Evolutionary conservation across 2,113 vertebrate genomes (phyloP), one percentile per base, ranked within the genome.

Genomic region (Menidia beryllina): DNA sequence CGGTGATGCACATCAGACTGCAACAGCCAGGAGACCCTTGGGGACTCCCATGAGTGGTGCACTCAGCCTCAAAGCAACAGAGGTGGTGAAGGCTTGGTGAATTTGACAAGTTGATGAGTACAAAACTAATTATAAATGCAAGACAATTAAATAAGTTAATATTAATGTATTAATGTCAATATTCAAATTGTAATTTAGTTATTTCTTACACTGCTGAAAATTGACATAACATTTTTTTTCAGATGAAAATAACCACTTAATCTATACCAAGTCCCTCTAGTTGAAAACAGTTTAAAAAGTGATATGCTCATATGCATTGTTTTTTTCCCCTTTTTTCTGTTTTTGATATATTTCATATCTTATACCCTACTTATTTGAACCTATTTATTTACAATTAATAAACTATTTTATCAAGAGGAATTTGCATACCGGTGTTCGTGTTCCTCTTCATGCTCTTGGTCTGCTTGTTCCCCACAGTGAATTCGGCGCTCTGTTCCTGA

Each of bases 391-490:
- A n/a, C n/a, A n/a, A n/a, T n/a, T n/a, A n/a, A n/a, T n/a, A n/a
- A n/a, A n/a, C n/a, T n/a, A n/a, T n/a, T n/a, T n/a, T n/a, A n/a
- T n/a, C n/a, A n/a, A n/a, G n/a, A n/a, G n/a, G n/a, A n/a, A n/a
- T n/a, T n/a, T n/a, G 43, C 55, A 24, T 87, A 90, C 90, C 89
- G 54, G 89, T 13, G 70, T 88, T 89, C 3, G 83, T 36, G 61
- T 82, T 88, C 68, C 88, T 91, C 83, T 88, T 91, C 89, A 91
- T 91, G 63, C 51, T 87, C 41, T n/a, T 63, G 19, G 14, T 73
- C 58, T 51, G 27, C 14, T 34, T 56, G 21, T 68, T 51, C 55
- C 21, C 73, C 27, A 69, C 25, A 21, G 23, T 48, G 43, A 27
- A 66, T 62, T 9, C 69, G 72, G 20, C 6, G 45, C 15, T 50